Evolutionary conservation across 2,113 vertebrate genomes (phyloP), one percentile per base, ranked within the genome.

Genomic region (Anolis carolinensis): DNA sequence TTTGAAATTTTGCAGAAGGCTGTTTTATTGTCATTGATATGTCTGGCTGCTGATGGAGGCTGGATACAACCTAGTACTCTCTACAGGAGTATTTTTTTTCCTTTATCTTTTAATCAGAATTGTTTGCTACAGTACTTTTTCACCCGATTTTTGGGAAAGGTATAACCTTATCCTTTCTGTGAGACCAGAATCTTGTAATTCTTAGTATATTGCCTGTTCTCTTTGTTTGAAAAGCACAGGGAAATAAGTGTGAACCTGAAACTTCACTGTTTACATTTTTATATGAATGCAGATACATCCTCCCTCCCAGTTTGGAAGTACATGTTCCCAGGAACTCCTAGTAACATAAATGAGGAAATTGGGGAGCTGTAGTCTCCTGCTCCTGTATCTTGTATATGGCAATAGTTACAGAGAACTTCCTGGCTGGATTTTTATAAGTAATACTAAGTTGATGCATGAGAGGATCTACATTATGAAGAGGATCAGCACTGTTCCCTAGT

Each of bases 121-220:
- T 82, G 55, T 75, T 4, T 39, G 34, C 52, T 82, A 25, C 27
- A 30, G 14, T 34, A 13, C 77, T 68, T 77, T 67, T 21, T 44
- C 55, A 30, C 75, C 44, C 36, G 52, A 67, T 52, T 55, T 70
- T 32, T 78, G n/a, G 32, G 32, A 25, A 78, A 83, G 73, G 30
- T 52, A 20, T 30, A 84, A 84, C 23, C 48, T 70, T 63, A 85
- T 70, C 74, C 34, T 50, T 36, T 85, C 63, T 36, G 73, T 39
- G 70, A 67, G 65, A 23, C 50, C 27, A 85, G 67, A 71, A 85
- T 32, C 50, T 83, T 79, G 48, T 71, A 79, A 79, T 55, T 34
- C 50, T 59, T 59, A 85, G 27, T 36, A 39, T 71, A 62, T 21
- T 71, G 79, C 77, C 48, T 71, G 2, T 83, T 73, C 50, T 79